Conservation (phyloP, 2,113 vertebrate species). For the Scartelaos histophorus region DNA sequence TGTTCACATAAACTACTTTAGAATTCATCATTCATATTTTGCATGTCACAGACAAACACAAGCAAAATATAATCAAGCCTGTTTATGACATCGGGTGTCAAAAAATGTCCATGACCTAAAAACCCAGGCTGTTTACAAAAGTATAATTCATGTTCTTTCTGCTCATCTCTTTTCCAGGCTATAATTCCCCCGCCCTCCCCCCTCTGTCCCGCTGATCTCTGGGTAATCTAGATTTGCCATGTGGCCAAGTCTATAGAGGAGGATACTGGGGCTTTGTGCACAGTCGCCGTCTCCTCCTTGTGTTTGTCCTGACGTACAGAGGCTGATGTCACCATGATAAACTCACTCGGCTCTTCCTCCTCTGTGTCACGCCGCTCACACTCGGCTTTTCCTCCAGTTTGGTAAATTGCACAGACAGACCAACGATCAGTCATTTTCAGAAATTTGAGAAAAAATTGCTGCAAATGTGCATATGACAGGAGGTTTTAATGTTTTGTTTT, state of each 20-base stretch:
- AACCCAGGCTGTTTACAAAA: no score
- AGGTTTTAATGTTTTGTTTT: no score
- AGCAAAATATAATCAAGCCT: not conserved
- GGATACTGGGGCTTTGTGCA: constrained; percentile 53
- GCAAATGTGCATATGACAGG: no score
- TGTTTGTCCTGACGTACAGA: constrained; percentile 61
- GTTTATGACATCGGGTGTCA: not conserved
- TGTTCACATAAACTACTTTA: no score
- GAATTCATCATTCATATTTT: no score
- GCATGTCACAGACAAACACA: not conserved
- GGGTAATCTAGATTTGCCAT: constrained; percentile 74
- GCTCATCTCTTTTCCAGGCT: not conserved
- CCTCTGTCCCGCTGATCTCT: constrained; percentile 46
- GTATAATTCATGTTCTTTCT: no score
- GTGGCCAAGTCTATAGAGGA: constrained; percentile 51
- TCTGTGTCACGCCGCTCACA: constrained; percentile 4
- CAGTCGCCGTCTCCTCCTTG: constrained; percentile 66
- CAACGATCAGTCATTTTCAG: constrained; percentile 2
- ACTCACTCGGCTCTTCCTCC: constrained; percentile 50
- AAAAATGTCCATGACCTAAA: not conserved
- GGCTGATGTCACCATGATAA: constrained; percentile 51
- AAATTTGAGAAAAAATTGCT: constrained; percentile 3
- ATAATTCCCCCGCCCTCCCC: not conserved
- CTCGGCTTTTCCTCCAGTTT: constrained; percentile 19
- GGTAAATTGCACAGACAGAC: constrained; percentile 8